phyloP scores from a whole-genome alignment of 64 coral and sea anemone species.

The Acropora tenuis region DNA sequence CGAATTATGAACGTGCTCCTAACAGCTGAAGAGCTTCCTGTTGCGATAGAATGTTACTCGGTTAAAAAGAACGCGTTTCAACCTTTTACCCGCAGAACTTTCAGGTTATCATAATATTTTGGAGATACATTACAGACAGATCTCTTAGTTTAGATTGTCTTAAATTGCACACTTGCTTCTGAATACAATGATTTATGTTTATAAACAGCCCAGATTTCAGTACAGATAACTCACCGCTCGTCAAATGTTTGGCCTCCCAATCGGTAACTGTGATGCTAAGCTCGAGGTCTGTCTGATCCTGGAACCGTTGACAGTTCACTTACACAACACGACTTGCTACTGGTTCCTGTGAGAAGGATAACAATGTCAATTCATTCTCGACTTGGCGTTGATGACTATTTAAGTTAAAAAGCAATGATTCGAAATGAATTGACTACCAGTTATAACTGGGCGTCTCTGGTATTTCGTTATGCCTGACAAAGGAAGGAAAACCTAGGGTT shows the following conservation, averaged over 20 bases:
- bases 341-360: conserved; percentile 4
- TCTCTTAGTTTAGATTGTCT: too few relatives aligned
- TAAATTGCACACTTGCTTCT: background rate
- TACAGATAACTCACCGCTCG: background rate
- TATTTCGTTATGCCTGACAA: conserved; percentile 3
- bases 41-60: background rate
- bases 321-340: background rate
- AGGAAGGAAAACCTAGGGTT: conserved; percentile 16
- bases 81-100: too few relatives aligned
- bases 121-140: too few relatives aligned
- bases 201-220: background rate
- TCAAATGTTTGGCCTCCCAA: background rate
- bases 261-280: too few relatives aligned
- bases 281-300: background rate
- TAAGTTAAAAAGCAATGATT: conserved; percentile 6
- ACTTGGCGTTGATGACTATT: background rate
- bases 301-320: background rate
- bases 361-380: conserved; percentile 29
- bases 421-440: conserved; percentile 1
- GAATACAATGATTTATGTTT: background rate
- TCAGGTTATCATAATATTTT: too few relatives aligned
- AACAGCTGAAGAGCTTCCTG: background rate
- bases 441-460: background rate
- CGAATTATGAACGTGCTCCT: background rate
- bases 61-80: background rate